A percentile compares a stretch with the other conserved stretches of the same genome.
Evolutionary conservation across 2,113 vertebrate species (phyloP).

Genomic region (Vulpes ferrilata): DNA sequence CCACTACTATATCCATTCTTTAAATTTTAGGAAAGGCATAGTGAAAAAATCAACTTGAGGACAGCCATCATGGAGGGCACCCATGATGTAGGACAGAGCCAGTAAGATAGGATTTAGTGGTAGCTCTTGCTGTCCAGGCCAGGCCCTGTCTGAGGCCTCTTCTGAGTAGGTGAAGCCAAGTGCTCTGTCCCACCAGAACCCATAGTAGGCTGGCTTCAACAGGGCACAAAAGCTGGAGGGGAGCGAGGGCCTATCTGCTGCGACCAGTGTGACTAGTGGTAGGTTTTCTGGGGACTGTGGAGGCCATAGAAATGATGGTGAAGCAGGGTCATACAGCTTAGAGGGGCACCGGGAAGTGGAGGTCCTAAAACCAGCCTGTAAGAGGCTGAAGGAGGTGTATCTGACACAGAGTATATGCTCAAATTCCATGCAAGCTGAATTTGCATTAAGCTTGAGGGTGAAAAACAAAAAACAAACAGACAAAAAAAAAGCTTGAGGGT

Average conservation of each 20-base stretch:
- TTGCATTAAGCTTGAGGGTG: background rate
- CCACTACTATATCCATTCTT: background rate
- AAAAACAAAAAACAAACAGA: too few species aligned
- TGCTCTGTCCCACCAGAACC: background rate
- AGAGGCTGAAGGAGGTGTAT: background rate
- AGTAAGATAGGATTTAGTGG: background rate
- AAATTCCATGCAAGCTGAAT: background rate
- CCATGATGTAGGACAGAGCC: background rate
- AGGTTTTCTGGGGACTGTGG: background rate
- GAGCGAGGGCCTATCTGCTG: background rate
- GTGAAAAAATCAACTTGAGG: background rate
- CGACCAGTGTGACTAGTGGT: too few species aligned
- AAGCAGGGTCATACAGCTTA: background rate
- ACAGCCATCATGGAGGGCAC: background rate
- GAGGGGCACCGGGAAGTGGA: background rate
- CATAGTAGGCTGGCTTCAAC: background rate
- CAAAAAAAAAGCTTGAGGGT: background rate
- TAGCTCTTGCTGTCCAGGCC: background rate
- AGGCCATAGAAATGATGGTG: background rate
- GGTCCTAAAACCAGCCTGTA: too few species aligned
- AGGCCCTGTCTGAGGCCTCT: background rate
- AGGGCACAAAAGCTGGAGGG: background rate
- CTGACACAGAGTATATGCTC: rapidly evolving
- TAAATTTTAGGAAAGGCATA: background rate
- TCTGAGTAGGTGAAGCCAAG: background rate